Conservation (phyloP, 2,888 invertebrate species). For the Ophion ellenae region DNA sequence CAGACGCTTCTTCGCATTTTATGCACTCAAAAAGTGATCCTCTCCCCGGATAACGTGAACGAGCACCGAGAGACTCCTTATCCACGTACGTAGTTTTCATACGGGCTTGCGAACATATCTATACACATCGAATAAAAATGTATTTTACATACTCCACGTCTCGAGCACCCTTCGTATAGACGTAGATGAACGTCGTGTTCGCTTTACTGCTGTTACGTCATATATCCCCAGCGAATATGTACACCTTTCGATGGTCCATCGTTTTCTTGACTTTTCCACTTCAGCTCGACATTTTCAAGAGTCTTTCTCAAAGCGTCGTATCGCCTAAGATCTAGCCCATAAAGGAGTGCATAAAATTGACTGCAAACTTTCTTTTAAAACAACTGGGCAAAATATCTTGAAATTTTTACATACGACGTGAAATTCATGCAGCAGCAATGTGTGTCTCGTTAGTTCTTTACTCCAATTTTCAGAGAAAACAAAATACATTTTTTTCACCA, state of each 20-base stretch:
- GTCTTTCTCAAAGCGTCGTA: background rate
- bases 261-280: background rate
- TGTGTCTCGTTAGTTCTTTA: background rate
- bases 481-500: background rate
- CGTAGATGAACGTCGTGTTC: background rate
- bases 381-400: background rate
- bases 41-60: background rate
- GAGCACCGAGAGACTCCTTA: background rate
- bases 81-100: background rate
- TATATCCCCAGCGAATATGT: background rate
- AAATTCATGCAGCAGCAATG: background rate
- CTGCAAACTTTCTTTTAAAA: background rate
- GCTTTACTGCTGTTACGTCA: conserved; percentile 3
- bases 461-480: background rate
- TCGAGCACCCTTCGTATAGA: background rate
- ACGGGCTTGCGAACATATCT: background rate
- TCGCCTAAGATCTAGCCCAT: background rate
- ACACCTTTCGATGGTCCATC: background rate
- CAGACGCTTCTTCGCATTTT: background rate
- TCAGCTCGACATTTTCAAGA: background rate
- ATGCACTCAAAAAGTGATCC: background rate
- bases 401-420: background rate
- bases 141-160: background rate
- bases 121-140: background rate
- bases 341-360: conserved; percentile 4